A percentile compares a stretch with the other conserved stretches of the same genome.
Evolutionary conservation across 2,113 vertebrate species (phyloP).

Genomic region (rat (Rattus norvegicus)): GRCr8 NC_086032.1:84411001-84411500

Average conservation of each 20-base stretch:
- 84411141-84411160: background rate
- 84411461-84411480: constrained; percentile 43
- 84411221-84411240: background rate
- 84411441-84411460: constrained; percentile 5
- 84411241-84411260: background rate
- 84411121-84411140: constrained; percentile 1
- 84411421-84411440: background rate
- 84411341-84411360: background rate
- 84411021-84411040: background rate
- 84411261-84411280: background rate
- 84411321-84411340: background rate
- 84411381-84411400: constrained; percentile 37
- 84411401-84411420: constrained; percentile 1
- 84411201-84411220: background rate
- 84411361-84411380: constrained; percentile 7
- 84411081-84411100: constrained; percentile 8
- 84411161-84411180: background rate
- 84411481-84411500: constrained; percentile 24
- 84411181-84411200: background rate
- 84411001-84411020: background rate
- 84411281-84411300: background rate
- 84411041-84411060: background rate
- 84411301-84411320: background rate
- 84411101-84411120: background rate
- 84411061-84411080: constrained; percentile 12